These are phyloP conservation scores for Verasper variegatus DNA, from an alignment of 2,113 vertebrate genomes.

Conservation along the genomic window DNA sequence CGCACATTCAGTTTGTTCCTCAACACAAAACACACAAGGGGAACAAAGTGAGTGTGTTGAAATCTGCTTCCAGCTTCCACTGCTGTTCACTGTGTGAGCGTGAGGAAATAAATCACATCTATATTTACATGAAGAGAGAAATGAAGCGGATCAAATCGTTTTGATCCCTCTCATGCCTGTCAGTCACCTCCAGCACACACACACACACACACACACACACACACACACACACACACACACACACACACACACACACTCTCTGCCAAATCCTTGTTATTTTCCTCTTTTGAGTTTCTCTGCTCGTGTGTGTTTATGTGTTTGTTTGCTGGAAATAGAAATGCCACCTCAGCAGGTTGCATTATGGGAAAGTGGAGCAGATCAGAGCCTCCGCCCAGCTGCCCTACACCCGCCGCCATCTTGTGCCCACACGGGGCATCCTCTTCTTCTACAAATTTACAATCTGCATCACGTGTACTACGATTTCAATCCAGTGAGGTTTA, in stretches of 20 bases:
- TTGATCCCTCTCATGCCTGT: conserved; percentile 17
- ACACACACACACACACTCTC: not conserved
- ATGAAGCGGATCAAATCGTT: conserved; percentile 34
- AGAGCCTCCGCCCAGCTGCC: conserved; percentile 16
- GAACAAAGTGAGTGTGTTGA: conserved; percentile 1
- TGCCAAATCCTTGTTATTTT: not conserved
- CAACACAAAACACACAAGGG: not conserved
- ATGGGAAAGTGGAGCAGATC: conserved; percentile 69
- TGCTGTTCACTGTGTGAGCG: conserved; percentile 31
- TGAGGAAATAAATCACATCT: conserved; percentile 53
- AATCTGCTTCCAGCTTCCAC: conserved; percentile 17
- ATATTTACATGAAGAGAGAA: conserved; percentile 33
- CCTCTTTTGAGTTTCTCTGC: not conserved
- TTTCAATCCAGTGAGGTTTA: no score
- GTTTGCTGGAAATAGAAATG: conserved; percentile 69
- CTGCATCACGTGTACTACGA: no score
- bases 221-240: conserved; percentile 1
- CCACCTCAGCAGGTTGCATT: conserved; percentile 63
- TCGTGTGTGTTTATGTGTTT: conserved; percentile 18
- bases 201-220: conserved; percentile 9
- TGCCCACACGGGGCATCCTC: not conserved
- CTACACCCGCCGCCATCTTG: not conserved
- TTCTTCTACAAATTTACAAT: not conserved
- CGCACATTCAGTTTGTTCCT: not conserved
- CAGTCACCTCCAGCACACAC: conserved; percentile 32